Base-by-base conservation (phyloP, 2,888 invertebrate genomes). In the Amiota mariae region DNA sequence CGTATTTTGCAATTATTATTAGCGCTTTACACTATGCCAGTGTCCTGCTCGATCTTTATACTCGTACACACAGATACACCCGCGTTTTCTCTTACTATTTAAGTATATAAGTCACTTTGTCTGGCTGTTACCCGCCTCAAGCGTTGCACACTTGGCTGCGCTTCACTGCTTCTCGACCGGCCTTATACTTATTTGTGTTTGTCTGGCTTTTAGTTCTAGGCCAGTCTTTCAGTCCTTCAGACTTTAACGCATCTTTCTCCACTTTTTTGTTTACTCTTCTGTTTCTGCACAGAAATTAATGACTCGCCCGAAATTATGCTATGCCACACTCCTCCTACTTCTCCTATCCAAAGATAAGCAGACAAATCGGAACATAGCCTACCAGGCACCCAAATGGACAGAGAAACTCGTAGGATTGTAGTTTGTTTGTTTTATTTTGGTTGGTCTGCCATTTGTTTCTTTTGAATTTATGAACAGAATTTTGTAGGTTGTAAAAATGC, bases 271-370 rank as follows among this genome's bases (percentile, higher is more conserved):
- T 36, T 36, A 36, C 36, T 36, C 36, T 36, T 36, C 36, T 36
- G 36, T 36, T 36, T 36, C 8, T 36, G 12, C 59, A 18, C 71
- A 74, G 63, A 73, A 72, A 72, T 74, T 74, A 74, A 74, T 74
- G 74, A 74, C 72, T 74, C 72, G 61, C 61, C 68, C 63, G 68
- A 74, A 74, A 74, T 68, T 74, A 74, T 74, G 68, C 68, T 63
- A 70, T 18, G 20, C 59, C 18, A 11, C 8, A 36, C 47, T 15
- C 2, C 24, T 12, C 12, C 12, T 66, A 9, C 48, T 18, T 36
- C 13, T 70, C 49, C 36, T 0, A 36, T 36, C 0, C 36, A 36
- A 6, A 36, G 36, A 36, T 6, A 36, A 6, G 6, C 36, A 6
- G 36, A 36, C 8, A 36, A 36, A 36, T 4, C 36, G 36, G 36